Percentiles rank a stretch among this genome's conserved stretches.
phyloP scores from a whole-genome alignment of 2,797 vertebrate genomes.

The Enteromius anoplus region DNA sequence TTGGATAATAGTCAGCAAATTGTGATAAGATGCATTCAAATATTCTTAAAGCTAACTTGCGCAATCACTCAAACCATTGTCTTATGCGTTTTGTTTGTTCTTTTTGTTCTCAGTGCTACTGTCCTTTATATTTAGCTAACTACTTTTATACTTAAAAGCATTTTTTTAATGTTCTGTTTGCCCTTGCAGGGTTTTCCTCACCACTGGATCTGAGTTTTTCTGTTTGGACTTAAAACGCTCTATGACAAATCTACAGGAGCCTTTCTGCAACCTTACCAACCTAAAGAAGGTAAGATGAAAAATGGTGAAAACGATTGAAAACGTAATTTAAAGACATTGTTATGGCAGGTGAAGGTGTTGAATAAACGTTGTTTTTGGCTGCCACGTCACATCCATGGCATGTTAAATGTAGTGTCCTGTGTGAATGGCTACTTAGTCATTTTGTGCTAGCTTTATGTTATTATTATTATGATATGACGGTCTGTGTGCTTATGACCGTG shows the following conservation, averaged over 20 bases:
- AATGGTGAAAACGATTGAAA: neutral
- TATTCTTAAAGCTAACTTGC: neutral
- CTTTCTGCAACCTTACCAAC: slow-evolving; percentile 25
- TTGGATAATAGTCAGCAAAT: slow-evolving; percentile 14
- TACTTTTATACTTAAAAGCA: no score
- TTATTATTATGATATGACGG: neutral
- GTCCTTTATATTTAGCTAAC: neutral
- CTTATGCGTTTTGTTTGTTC: neutral
- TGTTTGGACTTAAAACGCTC: slow-evolving; percentile 32
- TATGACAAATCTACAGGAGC: slow-evolving; percentile 34
- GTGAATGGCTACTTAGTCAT: neutral
- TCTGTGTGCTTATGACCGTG: neutral
- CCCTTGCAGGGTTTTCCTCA: slow-evolving; percentile 24
- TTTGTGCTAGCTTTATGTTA: slow-evolving; percentile 6
- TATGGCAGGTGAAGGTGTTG: neutral
- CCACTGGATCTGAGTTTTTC: slow-evolving; percentile 20
- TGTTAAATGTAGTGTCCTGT: neutral
- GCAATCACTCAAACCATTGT: neutral
- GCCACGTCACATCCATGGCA: neutral
- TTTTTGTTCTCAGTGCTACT: neutral
- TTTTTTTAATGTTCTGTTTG: neutral
- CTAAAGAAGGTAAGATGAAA: slow-evolving; percentile 40
- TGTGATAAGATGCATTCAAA: neutral
- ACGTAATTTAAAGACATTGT: neutral
- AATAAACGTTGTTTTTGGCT: neutral